These are phyloP conservation scores for Protonibea diacanthus DNA, from an alignment of 2,797 vertebrate species.

Conservation along the genomic window DNA sequence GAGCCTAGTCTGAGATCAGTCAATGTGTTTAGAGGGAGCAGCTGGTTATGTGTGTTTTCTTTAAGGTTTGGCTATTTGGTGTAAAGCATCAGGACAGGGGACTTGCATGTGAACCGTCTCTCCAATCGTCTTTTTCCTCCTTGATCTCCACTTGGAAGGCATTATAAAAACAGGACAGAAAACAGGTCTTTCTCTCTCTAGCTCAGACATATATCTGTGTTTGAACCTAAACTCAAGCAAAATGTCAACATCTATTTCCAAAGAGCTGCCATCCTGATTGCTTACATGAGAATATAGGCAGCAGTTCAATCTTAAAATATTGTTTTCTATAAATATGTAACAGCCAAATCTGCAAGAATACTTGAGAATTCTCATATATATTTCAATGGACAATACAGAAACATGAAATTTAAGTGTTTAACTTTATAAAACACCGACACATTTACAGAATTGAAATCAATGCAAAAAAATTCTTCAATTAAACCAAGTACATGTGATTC, in stretches of 20 bases:
- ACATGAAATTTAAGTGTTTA: not conserved
- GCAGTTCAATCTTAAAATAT: slow-evolving; percentile 20
- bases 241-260: slow-evolving; percentile 77
- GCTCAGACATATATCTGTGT: slow-evolving; percentile 31
- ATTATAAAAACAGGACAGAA: slow-evolving; percentile 35
- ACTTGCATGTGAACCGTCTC: slow-evolving; percentile 70
- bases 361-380: not conserved
- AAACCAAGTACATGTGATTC: not conserved
- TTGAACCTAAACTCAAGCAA: slow-evolving; percentile 48
- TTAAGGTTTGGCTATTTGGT: slow-evolving; percentile 56
- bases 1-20: slow-evolving; percentile 88
- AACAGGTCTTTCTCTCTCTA: slow-evolving; percentile 58
- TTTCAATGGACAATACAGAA: slow-evolving; percentile 3
- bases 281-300: slow-evolving; percentile 31
- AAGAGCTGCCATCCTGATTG: slow-evolving; percentile 61
- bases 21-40: slow-evolving; percentile 70
- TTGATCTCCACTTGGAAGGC: slow-evolving; percentile 37
- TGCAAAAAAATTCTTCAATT: slow-evolving; percentile 9
- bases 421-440: not conserved
- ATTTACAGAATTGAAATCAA: slow-evolving; percentile 10
- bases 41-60: slow-evolving; percentile 72
- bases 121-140: slow-evolving; percentile 57
- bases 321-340: not conserved
- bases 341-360: slow-evolving; percentile 1
- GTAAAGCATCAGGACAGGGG: slow-evolving; percentile 79